Conservation (phyloP, 2,113 vertebrate species). For the Trogon melanurus region DNA sequence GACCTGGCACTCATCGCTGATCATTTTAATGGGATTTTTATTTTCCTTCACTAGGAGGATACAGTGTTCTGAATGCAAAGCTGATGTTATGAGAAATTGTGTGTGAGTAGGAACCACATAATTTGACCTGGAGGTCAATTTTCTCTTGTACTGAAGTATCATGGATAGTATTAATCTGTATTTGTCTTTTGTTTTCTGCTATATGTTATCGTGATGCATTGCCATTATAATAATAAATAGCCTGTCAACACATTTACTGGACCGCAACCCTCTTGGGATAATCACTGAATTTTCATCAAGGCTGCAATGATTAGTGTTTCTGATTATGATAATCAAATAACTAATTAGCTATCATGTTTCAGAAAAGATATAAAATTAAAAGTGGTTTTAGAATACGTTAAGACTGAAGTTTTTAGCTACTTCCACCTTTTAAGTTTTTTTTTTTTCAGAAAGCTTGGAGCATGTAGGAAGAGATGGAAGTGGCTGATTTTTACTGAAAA, state of each 20-base stretch:
- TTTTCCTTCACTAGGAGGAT: neutral
- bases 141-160: neutral
- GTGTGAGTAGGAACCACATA: neutral
- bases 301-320: constrained; percentile 76
- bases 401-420: neutral
- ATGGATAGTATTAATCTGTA: constrained; percentile 26
- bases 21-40: neutral
- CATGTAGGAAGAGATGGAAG: neutral
- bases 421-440: neutral
- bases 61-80: neutral
- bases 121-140: neutral
- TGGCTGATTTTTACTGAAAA: neutral
- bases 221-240: constrained; percentile 72
- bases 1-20: neutral
- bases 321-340: constrained; percentile 81
- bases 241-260: constrained; percentile 74
- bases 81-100: neutral
- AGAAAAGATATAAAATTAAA: constrained; percentile 59
- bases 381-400: constrained; percentile 24
- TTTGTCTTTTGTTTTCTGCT: constrained; percentile 55
- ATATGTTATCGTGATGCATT: constrained; percentile 47
- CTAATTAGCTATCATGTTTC: constrained; percentile 76
- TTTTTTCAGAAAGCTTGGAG: neutral
- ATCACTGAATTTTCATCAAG: constrained; percentile 78
- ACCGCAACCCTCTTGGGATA: constrained; percentile 72